Evolutionary conservation across 2,113 vertebrate genomes (phyloP), one percentile per base, ranked within the genome.

Genomic region (Spea bombifrons): DNA sequence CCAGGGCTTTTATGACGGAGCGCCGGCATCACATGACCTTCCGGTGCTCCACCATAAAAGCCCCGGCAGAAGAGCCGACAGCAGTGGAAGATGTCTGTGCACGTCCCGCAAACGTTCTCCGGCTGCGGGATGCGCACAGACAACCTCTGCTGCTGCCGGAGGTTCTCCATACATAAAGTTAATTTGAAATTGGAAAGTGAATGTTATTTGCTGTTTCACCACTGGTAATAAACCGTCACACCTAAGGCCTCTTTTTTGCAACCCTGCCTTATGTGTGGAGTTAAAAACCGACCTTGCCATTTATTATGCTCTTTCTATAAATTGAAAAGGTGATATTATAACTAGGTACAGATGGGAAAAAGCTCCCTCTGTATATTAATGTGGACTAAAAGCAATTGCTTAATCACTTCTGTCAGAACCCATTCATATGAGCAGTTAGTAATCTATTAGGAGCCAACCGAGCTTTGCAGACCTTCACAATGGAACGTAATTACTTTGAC

Each of bases 341-440:
- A 80, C 77, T 73, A 73, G 50, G 44, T 80, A 80, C 77, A 80
- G 70, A 80, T 80, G 77, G 77, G 63, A 80, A 57, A 80, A 73
- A 73, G 77, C 48, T 73, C 71, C 71, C n/a, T 67, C 71, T 55
- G 77, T 80, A 67, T 80, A 80, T 80, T 80, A 80, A 80, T 80
- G 52, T 73, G 52, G 77, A 80, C 61, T 80, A 73, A 80, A 80
- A 71, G 71, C 77, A 80, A 73, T 73, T 67, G 70, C 71, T 71
- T 80, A 80, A 80, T 80, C 77, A 80, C 61, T 66, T 67, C 77
- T 80, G 77, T 80, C 77, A 80, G 70, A 80, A 80, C 73, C 77
- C 55, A 73, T 80, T 80, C 77, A 73, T 66, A 67, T 73, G 77
- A 80, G 77, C 71, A 71, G 63, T 80, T 80, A 73, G 63, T 70